Percentiles rank a stretch among this genome's conserved stretches.
Conservation (phyloP, 2,113 vertebrate genomes). For the Rattus rattus region DNA sequence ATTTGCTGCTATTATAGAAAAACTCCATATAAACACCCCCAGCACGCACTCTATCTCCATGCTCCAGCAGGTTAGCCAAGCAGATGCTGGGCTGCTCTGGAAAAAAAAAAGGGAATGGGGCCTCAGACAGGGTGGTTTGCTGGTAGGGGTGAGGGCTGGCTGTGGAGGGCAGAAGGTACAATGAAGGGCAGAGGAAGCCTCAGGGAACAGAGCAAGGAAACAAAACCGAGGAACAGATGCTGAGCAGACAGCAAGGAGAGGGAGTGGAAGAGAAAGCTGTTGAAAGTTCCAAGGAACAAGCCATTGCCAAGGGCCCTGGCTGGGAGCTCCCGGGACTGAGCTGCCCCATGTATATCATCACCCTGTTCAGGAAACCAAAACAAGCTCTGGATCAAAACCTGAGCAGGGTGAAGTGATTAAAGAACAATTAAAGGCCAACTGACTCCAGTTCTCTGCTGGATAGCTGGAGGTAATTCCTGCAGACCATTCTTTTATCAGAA, state of each 20-base stretch:
- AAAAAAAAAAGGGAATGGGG: conserved; percentile 12
- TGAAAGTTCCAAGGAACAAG: not conserved
- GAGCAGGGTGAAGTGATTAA: not conserved
- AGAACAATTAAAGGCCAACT: not conserved
- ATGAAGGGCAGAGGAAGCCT: not conserved
- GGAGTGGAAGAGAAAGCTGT: not conserved
- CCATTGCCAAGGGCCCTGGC: not conserved
- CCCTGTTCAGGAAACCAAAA: not conserved
- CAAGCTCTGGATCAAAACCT: not conserved
- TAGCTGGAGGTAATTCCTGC: not conserved
- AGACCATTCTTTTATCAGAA: not conserved
- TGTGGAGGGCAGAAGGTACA: not conserved
- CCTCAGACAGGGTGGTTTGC: not conserved
- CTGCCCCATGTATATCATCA: not conserved
- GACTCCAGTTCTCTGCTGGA: conserved; percentile 3
- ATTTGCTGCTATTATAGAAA: not conserved
- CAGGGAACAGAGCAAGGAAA: not conserved
- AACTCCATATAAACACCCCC: not conserved
- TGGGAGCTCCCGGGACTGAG: not conserved
- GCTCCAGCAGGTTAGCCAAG: not conserved
- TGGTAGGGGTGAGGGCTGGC: not conserved
- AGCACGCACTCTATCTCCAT: too few relatives aligned
- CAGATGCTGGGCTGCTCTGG: not conserved
- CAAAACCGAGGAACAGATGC: not conserved
- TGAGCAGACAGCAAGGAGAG: not conserved